These are phyloP conservation scores for Megalopta genalis DNA, from an alignment of 1,140 invertebrate genomes.

Conservation along the genomic window DNA sequence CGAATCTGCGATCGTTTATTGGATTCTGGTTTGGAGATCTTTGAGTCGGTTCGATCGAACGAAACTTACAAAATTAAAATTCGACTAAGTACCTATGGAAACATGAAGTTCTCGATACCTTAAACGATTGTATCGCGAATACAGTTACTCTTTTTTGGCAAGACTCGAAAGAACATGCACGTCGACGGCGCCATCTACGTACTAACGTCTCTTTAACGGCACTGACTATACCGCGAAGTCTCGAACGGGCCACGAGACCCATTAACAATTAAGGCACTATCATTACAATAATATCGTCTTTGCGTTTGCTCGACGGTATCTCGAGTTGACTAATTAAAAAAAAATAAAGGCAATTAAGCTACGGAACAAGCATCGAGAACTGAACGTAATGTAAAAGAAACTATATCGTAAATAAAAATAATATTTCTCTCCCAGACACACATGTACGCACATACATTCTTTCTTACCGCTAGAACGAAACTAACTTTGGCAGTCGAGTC, in stretches of 20 bases:
- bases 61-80: slow-evolving; percentile 4
- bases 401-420: slow-evolving; percentile 19
- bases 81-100: slow-evolving; percentile 21
- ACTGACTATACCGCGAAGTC: background rate
- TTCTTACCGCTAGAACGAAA: slow-evolving; percentile 46
- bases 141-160: slow-evolving; percentile 13
- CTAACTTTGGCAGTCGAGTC: slow-evolving; percentile 61
- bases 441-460: no score
- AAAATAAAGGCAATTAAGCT: background rate
- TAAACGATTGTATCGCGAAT: background rate
- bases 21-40: slow-evolving; percentile 2
- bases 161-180: slow-evolving; percentile 5
- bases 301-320: background rate
- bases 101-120: background rate
- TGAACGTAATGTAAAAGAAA: background rate
- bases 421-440: slow-evolving; percentile 12
- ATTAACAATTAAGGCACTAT: background rate
- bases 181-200: background rate
- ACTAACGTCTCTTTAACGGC: background rate
- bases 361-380: slow-evolving; percentile 12
- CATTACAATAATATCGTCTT: background rate
- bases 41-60: slow-evolving; percentile 2
- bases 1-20: slow-evolving; percentile 23
- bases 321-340: background rate
- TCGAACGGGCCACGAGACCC: background rate